Base-by-base conservation (phyloP, 2,113 vertebrate species). In the Excalfactoria chinensis region DNA sequence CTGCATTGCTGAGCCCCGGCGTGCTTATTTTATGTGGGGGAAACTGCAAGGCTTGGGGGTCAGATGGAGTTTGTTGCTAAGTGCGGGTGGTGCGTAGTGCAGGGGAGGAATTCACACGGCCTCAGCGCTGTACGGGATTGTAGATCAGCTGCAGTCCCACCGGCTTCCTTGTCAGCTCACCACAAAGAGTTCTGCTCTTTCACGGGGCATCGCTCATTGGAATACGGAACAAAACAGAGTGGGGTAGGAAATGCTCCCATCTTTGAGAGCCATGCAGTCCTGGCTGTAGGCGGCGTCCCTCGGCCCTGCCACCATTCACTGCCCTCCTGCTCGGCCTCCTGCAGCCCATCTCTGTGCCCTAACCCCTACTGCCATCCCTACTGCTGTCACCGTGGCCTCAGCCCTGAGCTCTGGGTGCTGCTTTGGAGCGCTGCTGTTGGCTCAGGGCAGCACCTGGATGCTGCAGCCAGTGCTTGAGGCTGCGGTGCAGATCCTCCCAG, bases 71-170 rank as follows among this genome's bases (percentile, higher is more conserved):
- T 40, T 25, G 37, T 26, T 63, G 68, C 48, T 66, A 60, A 59
- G 41, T 28, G 8, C 30, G 8, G 58, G 63, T 44, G 6, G 9
- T 4, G 15, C 4, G 0, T 13, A 1, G n/a, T 30, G 64, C n/a
- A 8, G 41, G 30, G 58, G 35, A 46, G 34, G 28, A 5, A 35
- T 41, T 30, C 91, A 58, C 68, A 6, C 68, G 34, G 64, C 58
- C 58, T 6, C 37, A 23, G 7, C 34, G 0, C 21, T 53, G 13
- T 30, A 19, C 69, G 70, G 75, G 75, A 3, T 48, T 66, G 68
- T 69, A 75, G 70, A 79, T 85, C 41, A 64, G 40, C 81, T 75
- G 86, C 70, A 59, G 58, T 76, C 81, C 86, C 75, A 35, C 49
- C 59, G 86, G 84, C 84, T 34, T 34, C 75, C 63, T 7, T 25